These are phyloP conservation scores for Phaenicophaeus curvirostris DNA, from an alignment of 2,797 vertebrate genomes.

Conservation along the genomic window DNA sequence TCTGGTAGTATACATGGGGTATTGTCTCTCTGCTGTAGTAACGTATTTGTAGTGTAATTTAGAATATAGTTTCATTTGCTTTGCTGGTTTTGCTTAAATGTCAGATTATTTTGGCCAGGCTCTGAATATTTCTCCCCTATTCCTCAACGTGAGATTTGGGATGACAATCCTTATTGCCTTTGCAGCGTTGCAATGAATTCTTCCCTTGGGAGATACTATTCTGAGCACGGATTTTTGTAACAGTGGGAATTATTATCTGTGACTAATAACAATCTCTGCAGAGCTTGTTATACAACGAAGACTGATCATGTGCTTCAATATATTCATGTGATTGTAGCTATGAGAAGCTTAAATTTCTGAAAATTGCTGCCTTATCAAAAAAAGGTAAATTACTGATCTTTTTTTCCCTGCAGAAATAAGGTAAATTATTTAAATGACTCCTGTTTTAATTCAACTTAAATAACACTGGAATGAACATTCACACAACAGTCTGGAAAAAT, in stretches of 20 bases:
- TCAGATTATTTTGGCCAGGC: not conserved
- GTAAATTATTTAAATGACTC: not conserved
- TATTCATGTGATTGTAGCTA: slow-evolving; percentile 13
- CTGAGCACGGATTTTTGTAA: slow-evolving; percentile 26
- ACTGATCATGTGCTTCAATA: slow-evolving; percentile 2
- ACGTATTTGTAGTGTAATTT: not conserved
- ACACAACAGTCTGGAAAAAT: not conserved
- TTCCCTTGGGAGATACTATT: slow-evolving; percentile 39
- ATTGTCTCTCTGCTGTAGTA: not conserved
- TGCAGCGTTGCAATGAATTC: not conserved
- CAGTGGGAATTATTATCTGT: slow-evolving; percentile 41
- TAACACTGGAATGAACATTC: not conserved
- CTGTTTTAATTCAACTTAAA: not conserved
- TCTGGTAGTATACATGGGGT: not conserved
- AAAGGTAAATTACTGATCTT: not conserved
- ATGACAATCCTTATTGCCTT: not conserved
- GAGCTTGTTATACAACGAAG: slow-evolving; percentile 42
- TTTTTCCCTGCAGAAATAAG: not conserved
- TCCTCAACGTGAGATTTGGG: not conserved
- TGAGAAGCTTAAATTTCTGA: not conserved
- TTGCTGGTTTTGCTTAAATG: not conserved
- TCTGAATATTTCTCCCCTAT: not conserved
- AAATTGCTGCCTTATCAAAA: slow-evolving; percentile 19
- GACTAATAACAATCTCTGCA: slow-evolving; percentile 33
- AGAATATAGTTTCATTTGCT: not conserved